Evolutionary conservation across 2,888 invertebrate genomes (phyloP), one percentile per base, ranked within the genome.

Genomic region (Mechanitis mazaeus): DNA sequence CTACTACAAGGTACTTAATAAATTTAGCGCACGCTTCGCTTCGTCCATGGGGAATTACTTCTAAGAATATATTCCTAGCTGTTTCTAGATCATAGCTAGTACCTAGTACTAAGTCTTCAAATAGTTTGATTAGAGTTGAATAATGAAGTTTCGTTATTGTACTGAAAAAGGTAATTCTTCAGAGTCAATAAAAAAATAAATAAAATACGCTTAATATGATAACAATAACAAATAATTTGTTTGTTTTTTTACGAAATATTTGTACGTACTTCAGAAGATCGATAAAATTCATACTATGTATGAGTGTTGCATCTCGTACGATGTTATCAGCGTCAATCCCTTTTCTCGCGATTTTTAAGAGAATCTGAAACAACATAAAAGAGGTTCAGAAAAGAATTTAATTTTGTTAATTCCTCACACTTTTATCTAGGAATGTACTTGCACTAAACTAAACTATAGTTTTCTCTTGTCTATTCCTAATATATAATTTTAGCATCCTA

Each of bases 21-120:
- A 95, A 91, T 54, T 92, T 82, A 0, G 93, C 93, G 2, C 94
- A 92, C 0, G 92, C 92, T 42, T 91, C 91, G 6, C 93, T 94
- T 53, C 94, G 92, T 35, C 93, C 92, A 71, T 94, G 93, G 0
- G 95, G 94, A 45, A 95, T 85, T 0, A 94, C 91, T 76, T 95
- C 94, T 69, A 94, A 81, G 74, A 94, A 94, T 72, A 95, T 93
- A 73, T 94, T 94, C 55, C 93, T 91, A 33, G 94, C 92, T 0
- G 95, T 95, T 78, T 95, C 95, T 77, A 94, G 91, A 38, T 93
- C 92, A 72, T 94, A 94, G 68, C 94, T 94, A 3, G 95, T 95
- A 1, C 95, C 94, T 0, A 93, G 81, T 2, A 92, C 91, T 33
- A 93, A 81, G 66, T 92, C 92, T 4, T 90, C 85, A 69, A 92